Evolutionary conservation across 1,140 invertebrate species (phyloP).

Genomic region (Octopus sinensis): DNA sequence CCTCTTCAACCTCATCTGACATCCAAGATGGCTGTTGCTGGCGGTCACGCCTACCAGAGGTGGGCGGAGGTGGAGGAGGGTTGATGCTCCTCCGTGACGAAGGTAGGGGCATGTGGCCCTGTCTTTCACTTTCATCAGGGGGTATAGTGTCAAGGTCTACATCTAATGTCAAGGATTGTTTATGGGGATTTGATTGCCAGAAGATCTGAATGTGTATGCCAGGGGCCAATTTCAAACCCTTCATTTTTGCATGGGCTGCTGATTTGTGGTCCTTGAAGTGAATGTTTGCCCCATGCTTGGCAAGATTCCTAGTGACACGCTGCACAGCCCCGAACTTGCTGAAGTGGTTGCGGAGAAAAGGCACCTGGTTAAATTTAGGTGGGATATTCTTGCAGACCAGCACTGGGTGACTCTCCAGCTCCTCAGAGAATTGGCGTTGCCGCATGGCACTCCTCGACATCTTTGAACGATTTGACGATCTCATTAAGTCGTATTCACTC

Average conservation of each 20-base stretch:
- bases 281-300: constrained; percentile 39
- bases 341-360: constrained; percentile 41
- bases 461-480: not conserved
- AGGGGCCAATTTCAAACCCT: constrained; percentile 31
- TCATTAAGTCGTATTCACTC: too few species aligned
- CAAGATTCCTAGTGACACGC: constrained; percentile 33
- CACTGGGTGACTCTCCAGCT: constrained; percentile 33
- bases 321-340: constrained; percentile 41
- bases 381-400: constrained; percentile 45
- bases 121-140: too few species aligned
- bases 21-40: constrained; percentile 16
- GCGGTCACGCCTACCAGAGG: too few species aligned
- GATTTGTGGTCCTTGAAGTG: constrained; percentile 47
- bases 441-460: not conserved
- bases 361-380: constrained; percentile 35
- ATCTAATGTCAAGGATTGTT: too few species aligned
- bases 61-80: too few species aligned
- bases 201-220: constrained; percentile 39
- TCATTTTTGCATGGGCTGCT: constrained; percentile 40
- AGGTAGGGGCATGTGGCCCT: too few species aligned
- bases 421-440: constrained; percentile 25
- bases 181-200: constrained; percentile 30
- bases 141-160: too few species aligned
- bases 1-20: constrained; percentile 39
- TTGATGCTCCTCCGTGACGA: too few species aligned